Conservation (phyloP, 2,113 vertebrate genomes). For the Leucopsar rothschildi region DNA sequence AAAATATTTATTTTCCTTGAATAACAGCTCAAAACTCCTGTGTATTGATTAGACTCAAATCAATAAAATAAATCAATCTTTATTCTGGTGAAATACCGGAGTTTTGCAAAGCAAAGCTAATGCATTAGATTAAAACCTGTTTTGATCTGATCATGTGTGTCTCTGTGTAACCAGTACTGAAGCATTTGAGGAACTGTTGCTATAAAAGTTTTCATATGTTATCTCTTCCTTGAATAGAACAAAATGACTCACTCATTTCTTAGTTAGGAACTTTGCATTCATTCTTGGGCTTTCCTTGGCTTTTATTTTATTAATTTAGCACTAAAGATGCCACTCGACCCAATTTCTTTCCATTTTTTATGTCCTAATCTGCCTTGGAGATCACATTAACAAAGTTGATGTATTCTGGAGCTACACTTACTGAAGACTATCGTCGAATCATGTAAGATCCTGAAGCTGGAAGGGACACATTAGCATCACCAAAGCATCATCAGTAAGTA, state of each 20-base stretch:
- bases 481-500: background rate
- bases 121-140: background rate
- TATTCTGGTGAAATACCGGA: background rate
- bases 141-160: background rate
- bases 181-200: background rate
- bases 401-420: background rate
- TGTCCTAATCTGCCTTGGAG: background rate
- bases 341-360: background rate
- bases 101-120: background rate
- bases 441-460: background rate
- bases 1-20: background rate
- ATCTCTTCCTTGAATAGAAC: background rate
- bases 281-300: background rate
- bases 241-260: background rate
- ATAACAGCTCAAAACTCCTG: background rate
- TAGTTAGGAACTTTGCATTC: background rate
- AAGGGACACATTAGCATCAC: background rate
- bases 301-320: background rate
- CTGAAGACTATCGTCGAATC: background rate
- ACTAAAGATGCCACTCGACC: background rate
- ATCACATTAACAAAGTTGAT: background rate
- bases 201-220: background rate
- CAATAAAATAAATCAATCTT: background rate
- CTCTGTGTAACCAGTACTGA: background rate
- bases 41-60: background rate